Evolutionary conservation across 2,113 vertebrate species (phyloP).

Genomic region (Phycodurus eques): DNA sequence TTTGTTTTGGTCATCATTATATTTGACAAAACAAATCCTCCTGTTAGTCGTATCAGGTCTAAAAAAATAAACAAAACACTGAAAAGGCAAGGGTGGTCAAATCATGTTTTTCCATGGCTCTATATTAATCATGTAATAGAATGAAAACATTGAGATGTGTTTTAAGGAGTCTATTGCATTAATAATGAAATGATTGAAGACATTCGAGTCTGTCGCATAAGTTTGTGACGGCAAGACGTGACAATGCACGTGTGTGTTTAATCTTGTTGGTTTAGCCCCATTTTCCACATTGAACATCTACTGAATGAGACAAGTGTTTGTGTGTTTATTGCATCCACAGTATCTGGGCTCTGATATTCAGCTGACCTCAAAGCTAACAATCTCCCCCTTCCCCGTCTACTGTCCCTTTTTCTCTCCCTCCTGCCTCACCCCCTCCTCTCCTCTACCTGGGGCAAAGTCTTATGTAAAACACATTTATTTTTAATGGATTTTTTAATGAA

Average conservation of each 20-base stretch:
- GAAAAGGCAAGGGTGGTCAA: too few relatives aligned
- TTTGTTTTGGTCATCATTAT: too few relatives aligned
- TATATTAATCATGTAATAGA: not conserved
- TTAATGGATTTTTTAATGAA: conserved; percentile 99
- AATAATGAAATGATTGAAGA: not conserved
- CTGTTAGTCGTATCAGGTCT: too few relatives aligned
- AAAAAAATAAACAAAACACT: too few relatives aligned
- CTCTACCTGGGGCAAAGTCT: conserved; percentile 90
- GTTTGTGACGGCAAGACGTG: not conserved
- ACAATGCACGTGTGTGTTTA: not conserved
- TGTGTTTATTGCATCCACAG: conserved; percentile 50
- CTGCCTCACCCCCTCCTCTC: conserved; percentile 65
- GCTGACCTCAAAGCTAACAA: conserved; percentile 91
- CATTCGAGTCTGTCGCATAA: not conserved
- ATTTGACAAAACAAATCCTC: too few relatives aligned
- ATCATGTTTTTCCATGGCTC: too few relatives aligned
- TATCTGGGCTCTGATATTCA: conserved; percentile 76
- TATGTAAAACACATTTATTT: conserved; percentile 99
- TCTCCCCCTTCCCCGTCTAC: conserved; percentile 84
- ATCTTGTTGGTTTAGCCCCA: conserved; percentile 47
- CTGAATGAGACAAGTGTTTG: conserved; percentile 25
- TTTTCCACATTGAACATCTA: conserved; percentile 36
- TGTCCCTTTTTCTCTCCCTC: conserved; percentile 75
- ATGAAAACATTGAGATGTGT: not conserved
- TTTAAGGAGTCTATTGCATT: not conserved